phyloP scores from a whole-genome alignment of 2,113 vertebrate species.

The Pycnonotus jocosus region DNA sequence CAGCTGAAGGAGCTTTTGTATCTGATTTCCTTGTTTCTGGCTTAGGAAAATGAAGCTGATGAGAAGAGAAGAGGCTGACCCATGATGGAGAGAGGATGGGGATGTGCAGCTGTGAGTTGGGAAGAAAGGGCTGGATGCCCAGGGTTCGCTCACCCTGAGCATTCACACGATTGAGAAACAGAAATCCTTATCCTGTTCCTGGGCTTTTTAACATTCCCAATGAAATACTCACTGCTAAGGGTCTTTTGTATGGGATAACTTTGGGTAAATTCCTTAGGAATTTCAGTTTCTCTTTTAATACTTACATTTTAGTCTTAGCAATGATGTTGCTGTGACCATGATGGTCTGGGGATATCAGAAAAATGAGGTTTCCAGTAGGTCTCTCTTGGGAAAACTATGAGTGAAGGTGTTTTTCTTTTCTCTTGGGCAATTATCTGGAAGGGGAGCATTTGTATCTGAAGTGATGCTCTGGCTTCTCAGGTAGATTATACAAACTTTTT shows the following conservation, averaged over 20 bases:
- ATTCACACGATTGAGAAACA: background rate
- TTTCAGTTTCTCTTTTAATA: background rate
- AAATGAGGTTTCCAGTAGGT: background rate
- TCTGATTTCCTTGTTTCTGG: slow-evolving; percentile 31
- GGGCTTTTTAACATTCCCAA: background rate
- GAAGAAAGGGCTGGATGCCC: background rate
- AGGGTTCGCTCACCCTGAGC: background rate
- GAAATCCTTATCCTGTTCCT: background rate
- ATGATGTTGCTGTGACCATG: background rate
- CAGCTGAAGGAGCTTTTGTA: slow-evolving; percentile 42
- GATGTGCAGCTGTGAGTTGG: rapidly evolving
- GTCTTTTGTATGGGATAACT: background rate
- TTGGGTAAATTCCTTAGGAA: background rate
- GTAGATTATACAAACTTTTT: background rate
- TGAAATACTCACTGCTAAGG: background rate
- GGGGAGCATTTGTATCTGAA: background rate
- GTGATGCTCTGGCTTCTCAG: background rate
- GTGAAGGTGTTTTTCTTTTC: background rate
- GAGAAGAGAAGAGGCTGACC: background rate
- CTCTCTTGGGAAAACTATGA: background rate
- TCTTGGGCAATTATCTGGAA: background rate
- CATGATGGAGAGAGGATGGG: background rate
- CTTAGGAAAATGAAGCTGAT: background rate
- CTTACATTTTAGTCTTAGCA: background rate
- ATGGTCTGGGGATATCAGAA: background rate